phyloP scores from a whole-genome alignment of 1,140 invertebrate species.

The Linepithema humile region DNA sequence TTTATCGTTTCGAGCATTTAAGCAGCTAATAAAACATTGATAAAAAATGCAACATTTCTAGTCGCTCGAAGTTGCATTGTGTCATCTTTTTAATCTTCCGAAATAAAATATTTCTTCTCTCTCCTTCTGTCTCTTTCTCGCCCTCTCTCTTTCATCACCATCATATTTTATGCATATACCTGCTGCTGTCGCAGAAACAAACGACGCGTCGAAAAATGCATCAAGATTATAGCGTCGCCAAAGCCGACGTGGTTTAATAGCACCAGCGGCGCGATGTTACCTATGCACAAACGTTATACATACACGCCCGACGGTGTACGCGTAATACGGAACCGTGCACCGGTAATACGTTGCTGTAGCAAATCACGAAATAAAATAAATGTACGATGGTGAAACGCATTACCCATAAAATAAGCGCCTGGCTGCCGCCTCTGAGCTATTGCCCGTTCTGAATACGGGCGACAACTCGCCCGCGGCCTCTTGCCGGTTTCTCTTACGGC shows the following conservation, averaged over 20 bases:
- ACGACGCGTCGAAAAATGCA: slow-evolving; percentile 20
- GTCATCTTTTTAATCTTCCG: background rate
- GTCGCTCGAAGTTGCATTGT: background rate
- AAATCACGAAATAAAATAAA: slow-evolving; percentile 70
- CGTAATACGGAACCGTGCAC: background rate
- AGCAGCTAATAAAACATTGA: slow-evolving; percentile 13
- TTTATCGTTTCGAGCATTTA: background rate
- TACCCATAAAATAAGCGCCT: slow-evolving; percentile 70
- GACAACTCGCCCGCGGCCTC: background rate
- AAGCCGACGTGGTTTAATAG: slow-evolving; percentile 35
- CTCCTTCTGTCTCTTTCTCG: no score
- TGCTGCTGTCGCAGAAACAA: background rate
- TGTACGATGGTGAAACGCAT: slow-evolving; percentile 60
- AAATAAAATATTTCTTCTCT: no score
- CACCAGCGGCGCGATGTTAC: slow-evolving; percentile 1
- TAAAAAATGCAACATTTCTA: background rate
- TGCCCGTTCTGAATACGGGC: slow-evolving; percentile 63
- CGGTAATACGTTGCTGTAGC: slow-evolving; percentile 58
- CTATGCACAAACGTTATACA: background rate
- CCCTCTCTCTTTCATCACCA: background rate
- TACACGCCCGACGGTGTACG: background rate
- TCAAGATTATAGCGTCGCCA: background rate
- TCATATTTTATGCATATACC: background rate
- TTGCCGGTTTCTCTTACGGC: slow-evolving; percentile 2
- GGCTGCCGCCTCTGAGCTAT: slow-evolving; percentile 58